These are phyloP conservation scores for Luperina nickerlii DNA, from an alignment of 2,888 invertebrate genomes.

Conservation along the genomic window DNA sequence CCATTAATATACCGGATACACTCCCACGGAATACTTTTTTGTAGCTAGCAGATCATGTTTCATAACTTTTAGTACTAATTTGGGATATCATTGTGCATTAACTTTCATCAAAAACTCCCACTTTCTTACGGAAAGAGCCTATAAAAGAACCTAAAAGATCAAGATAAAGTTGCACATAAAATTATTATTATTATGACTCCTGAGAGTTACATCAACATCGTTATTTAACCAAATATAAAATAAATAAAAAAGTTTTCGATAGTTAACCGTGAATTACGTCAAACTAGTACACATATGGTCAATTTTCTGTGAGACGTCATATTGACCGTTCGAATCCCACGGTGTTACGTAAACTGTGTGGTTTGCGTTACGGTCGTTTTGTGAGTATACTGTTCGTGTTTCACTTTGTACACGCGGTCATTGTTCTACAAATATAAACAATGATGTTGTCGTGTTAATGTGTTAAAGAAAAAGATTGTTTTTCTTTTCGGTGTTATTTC, in stretches of 20 bases:
- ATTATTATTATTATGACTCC: constrained; percentile 63
- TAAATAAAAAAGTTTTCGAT: constrained; percentile 47
- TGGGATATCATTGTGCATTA: constrained; percentile 55
- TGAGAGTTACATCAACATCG: constrained; percentile 62
- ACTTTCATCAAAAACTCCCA: constrained; percentile 66
- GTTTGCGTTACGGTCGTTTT: constrained; percentile 48
- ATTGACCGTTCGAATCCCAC: constrained; percentile 74
- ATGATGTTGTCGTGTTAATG: constrained; percentile 54
- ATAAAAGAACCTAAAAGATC: constrained; percentile 57
- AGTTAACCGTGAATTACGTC: constrained; percentile 65
- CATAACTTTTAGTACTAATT: constrained; percentile 64
- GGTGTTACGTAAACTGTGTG: constrained; percentile 73
- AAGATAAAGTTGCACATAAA: constrained; percentile 65
- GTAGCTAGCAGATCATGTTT: constrained; percentile 53
- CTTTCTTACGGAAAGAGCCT: constrained; percentile 55
- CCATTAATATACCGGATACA: constrained; percentile 59
- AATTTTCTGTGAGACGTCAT: constrained; percentile 66
- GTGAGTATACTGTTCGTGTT: constrained; percentile 57
- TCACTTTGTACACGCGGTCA: constrained; percentile 49
- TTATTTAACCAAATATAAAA: constrained; percentile 55
- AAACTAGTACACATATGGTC: constrained; percentile 64
- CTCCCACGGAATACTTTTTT: constrained; percentile 55
- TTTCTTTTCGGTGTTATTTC: constrained; percentile 15
- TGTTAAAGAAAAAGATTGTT: constrained; percentile 49
- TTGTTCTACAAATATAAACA: constrained; percentile 63